phyloP scores from a whole-genome alignment of 2,113 vertebrate species.

The Shinisaurus crocodilurus region DNA sequence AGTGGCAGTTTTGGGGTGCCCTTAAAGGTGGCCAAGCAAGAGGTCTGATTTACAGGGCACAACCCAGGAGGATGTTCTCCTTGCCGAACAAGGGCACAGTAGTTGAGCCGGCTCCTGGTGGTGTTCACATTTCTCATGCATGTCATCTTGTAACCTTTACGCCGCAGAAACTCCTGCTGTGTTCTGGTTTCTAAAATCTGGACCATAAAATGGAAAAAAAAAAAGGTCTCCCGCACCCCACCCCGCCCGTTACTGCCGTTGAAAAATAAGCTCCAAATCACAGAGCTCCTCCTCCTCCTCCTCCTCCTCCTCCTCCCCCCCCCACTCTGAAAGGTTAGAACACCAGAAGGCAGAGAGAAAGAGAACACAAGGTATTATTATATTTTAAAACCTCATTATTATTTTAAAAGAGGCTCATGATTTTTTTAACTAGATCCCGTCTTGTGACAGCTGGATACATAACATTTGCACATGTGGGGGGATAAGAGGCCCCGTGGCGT shows the following conservation, averaged over 20 bases:
- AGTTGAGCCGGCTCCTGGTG: too few species aligned
- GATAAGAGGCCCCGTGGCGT: background rate
- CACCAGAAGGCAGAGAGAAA: background rate
- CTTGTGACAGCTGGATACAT: background rate
- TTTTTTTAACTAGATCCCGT: background rate
- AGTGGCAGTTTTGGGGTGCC: background rate
- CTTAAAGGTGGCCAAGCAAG: background rate
- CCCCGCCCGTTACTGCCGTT: background rate
- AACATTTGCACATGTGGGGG: background rate
- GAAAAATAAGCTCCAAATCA: background rate
- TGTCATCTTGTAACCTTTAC: background rate
- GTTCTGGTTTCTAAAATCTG: background rate
- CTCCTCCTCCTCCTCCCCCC: too few species aligned
- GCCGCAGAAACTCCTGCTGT: too few species aligned
- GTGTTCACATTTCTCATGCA: background rate
- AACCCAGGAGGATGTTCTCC: background rate
- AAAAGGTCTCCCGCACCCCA: background rate
- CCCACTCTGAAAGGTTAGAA: background rate
- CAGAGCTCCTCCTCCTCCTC: background rate
- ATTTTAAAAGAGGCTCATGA: background rate
- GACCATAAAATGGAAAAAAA: background rate
- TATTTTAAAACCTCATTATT: slow-evolving; percentile 22
- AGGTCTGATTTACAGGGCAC: background rate
- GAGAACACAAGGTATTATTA: background rate
- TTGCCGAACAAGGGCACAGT: background rate